Percentiles rank a stretch among this genome's conserved stretches.
Conservation (phyloP, 2,113 vertebrate species). For the Buteo buteo region DNA sequence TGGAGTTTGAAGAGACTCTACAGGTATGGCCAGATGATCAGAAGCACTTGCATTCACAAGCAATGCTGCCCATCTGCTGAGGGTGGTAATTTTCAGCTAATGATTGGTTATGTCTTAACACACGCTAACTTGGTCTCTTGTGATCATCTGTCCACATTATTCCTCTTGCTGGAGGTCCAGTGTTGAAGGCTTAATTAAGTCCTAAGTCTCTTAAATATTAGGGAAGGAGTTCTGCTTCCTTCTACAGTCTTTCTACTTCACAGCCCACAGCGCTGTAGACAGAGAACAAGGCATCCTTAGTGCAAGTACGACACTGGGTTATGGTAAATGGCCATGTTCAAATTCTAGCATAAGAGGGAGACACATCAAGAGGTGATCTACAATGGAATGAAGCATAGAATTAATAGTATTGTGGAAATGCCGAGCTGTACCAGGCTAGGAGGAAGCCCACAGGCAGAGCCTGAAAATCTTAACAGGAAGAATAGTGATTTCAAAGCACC, state of each 20-base stretch:
- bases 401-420: neutral
- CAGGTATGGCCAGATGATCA: neutral
- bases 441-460: neutral
- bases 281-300: neutral
- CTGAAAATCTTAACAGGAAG: neutral
- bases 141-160: neutral
- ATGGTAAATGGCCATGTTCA: neutral
- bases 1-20: neutral
- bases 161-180: neutral
- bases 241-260: neutral
- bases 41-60: neutral
- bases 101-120: neutral
- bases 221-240: neutral
- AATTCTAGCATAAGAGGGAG: neutral
- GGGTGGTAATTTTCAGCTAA: neutral
- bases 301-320: fast-evolving
- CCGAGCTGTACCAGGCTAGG: neutral
- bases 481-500: neutral
- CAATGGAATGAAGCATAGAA: neutral
- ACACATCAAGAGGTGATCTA: neutral
- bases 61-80: neutral
- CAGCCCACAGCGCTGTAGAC: neutral
- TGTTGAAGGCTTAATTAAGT: neutral
- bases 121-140: neutral
- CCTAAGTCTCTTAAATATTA: neutral